Evolutionary conservation across 2,113 vertebrate species (phyloP), one percentile per base, ranked within the genome.

Genomic region (Microtus pennsylvanicus): DNA sequence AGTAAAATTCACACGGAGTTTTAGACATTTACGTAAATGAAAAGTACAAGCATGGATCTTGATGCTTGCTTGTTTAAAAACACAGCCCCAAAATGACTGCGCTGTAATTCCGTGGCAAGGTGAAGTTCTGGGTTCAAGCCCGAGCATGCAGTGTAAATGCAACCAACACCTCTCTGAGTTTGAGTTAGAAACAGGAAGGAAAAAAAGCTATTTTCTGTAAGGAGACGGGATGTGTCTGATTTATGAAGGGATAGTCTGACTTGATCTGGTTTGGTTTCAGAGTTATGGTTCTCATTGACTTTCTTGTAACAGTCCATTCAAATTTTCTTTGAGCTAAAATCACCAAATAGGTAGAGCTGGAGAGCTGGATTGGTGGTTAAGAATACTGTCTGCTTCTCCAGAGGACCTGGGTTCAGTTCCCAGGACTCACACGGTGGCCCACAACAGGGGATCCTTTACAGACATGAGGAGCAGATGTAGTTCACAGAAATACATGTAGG

Each of bases 181-280:
- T 92, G 74, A 22, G 12, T 75, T 96, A 28, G 85, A 86, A 95
- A 50, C 4, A 47, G 30, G 65, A 58, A 63, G 24, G 3, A 22
- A n/a, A 33, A 30, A 77, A 1, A 74, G 24, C 33, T 5, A 74
- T 88, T 92, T 97, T 85, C 22, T 85, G 65, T 50, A 90, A 88
- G 26, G 67, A 87, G n/a, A 67, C 3, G 47, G 16, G 12, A 74
- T 81, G 0, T 67, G n/a, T 55, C 61, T 72, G 35, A 10, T 42
- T 61, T 42, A 83, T 63, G 55, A 38, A 83, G 3, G 22, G 19
- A 45, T 70, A 65, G 16, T 75, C 33, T 58, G 12, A 63, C 7
- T 38, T 94, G 47, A 58, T 93, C 93, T 94, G 16, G 78, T 61
- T 91, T 65, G 26, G 24, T 93, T 94, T 93, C 58, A 28, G 63